These are phyloP conservation scores for Glossophaga mutica DNA, from an alignment of 2,797 vertebrate genomes.

Conservation along the genomic window DNA sequence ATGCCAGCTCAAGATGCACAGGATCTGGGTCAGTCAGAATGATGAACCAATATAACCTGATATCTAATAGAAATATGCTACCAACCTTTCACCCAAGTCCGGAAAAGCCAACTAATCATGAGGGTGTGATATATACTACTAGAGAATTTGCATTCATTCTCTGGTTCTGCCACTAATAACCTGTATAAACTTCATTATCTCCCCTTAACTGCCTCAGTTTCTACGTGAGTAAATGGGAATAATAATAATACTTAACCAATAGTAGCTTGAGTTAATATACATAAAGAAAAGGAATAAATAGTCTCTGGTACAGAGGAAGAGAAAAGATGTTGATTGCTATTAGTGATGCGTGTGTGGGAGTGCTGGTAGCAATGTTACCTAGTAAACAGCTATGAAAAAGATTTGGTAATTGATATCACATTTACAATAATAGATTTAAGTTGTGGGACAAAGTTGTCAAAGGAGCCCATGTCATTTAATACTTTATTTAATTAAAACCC, in stretches of 20 bases:
- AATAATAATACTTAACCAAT: neutral
- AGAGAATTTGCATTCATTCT: neutral
- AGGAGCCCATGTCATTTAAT: neutral
- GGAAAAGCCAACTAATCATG: neutral
- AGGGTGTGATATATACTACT: neutral
- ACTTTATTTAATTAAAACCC: neutral
- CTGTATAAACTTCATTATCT: neutral
- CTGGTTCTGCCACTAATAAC: neutral
- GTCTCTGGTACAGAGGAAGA: neutral
- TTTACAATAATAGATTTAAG: neutral
- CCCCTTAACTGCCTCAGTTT: conserved; percentile 2
- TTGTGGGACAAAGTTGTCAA: neutral
- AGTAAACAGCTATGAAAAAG: neutral
- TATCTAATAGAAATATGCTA: neutral
- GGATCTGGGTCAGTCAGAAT: neutral
- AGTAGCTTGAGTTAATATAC: neutral
- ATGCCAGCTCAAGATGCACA: neutral
- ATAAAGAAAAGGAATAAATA: neutral
- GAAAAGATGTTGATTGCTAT: neutral
- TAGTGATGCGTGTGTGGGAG: neutral
- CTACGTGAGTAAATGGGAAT: neutral
- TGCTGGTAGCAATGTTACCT: neutral
- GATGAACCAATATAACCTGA: neutral
- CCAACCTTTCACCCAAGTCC: neutral
- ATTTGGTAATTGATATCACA: neutral